Percentiles rank a stretch among this genome's conserved stretches.
Evolutionary conservation across 2,797 vertebrate species (phyloP).

Genomic region (Anomalospiza imberbis): DNA sequence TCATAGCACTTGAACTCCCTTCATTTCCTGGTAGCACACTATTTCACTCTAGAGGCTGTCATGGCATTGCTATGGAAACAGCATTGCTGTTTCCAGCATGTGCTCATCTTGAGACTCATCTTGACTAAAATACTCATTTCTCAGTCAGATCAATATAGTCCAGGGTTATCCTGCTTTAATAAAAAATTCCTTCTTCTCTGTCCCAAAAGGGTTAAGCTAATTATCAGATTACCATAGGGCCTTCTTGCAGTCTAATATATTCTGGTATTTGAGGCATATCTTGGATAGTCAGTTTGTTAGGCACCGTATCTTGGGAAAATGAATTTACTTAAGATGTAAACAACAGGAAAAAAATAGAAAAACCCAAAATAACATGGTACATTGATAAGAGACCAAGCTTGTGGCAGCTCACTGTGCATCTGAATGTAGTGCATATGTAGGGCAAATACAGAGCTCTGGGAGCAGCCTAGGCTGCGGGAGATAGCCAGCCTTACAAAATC

Average conservation of each 20-base stretch:
- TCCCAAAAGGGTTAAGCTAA: constrained; percentile 42
- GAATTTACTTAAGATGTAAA: background rate
- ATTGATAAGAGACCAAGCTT: background rate
- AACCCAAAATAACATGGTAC: background rate
- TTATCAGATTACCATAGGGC: constrained; percentile 50
- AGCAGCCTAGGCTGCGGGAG: background rate
- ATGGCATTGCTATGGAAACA: constrained; percentile 67
- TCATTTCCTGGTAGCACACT: constrained; percentile 55
- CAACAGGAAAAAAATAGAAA: background rate
- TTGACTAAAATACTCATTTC: constrained; percentile 46
- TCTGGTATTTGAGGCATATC: background rate
- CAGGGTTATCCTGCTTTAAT: constrained; percentile 55
- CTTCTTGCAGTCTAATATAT: constrained; percentile 1
- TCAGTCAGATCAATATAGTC: constrained; percentile 45
- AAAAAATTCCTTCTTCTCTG: constrained; percentile 30
- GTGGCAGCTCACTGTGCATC: background rate
- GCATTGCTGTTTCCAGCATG: constrained; percentile 9
- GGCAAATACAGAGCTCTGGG: background rate
- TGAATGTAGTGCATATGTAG: background rate
- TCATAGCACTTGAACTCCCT: constrained; percentile 45
- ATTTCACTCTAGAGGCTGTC: constrained; percentile 38
- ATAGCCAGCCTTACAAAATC: background rate
- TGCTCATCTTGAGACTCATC: constrained; percentile 47
- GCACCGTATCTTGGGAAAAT: background rate
- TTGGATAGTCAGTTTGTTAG: background rate